These are phyloP conservation scores for Trochalopteron elliotii DNA, from an alignment of 2,113 vertebrate genomes.

Conservation along the genomic window DNA sequence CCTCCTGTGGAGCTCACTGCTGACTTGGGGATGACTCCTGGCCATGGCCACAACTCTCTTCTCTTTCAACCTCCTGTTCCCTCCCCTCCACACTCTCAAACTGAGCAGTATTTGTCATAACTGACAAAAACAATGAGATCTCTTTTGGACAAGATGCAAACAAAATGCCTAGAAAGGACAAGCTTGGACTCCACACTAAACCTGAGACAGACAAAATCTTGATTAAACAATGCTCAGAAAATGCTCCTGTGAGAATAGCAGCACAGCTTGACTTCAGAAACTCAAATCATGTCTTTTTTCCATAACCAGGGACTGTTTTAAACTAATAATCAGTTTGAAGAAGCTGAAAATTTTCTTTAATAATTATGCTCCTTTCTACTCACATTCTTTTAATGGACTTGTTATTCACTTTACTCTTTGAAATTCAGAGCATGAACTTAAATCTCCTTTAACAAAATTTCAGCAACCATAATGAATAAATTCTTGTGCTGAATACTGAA, in stretches of 20 bases:
- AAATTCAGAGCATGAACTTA: background rate
- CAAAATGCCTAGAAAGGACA: background rate
- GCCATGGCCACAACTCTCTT: background rate
- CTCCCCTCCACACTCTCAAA: background rate
- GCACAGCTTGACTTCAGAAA: background rate
- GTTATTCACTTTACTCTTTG: background rate
- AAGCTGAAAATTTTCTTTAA: background rate
- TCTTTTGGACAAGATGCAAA: background rate
- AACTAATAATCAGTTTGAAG: background rate
- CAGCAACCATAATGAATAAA: background rate
- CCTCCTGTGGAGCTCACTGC: background rate
- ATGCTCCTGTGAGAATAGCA: background rate
- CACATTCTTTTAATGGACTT: background rate
- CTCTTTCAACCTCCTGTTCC: background rate
- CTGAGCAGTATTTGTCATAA: background rate
- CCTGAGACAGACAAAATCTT: background rate
- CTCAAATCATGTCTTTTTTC: background rate
- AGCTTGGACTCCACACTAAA: background rate
- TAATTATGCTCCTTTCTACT: background rate
- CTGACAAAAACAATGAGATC: background rate
- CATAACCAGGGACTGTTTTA: rapidly evolving
- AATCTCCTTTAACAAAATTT: background rate
- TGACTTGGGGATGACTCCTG: background rate
- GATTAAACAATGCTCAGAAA: background rate
- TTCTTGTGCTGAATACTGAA: background rate